phyloP scores from a whole-genome alignment of 2,888 invertebrate genomes.

The Zhengitettix transpicula region DNA sequence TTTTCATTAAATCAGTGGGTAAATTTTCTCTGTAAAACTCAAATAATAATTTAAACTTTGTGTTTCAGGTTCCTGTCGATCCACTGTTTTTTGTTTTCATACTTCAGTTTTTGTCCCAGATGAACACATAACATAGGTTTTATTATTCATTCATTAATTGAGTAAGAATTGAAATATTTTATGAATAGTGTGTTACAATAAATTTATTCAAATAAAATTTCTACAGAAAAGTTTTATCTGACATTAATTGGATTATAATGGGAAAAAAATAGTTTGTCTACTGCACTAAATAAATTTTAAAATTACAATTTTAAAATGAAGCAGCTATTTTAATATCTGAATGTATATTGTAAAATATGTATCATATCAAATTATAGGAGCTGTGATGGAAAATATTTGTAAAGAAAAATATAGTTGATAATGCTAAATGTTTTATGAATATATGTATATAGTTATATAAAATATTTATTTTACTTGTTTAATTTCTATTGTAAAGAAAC shows the following conservation, averaged over 20 bases:
- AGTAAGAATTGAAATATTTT: not conserved
- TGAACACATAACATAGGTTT: constrained; percentile 15
- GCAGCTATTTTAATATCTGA: too few species aligned
- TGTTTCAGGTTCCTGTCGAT: constrained; percentile 69
- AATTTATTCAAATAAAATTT: too few species aligned
- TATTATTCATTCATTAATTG: not conserved
- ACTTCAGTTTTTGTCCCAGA: constrained; percentile 63
- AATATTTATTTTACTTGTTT: too few species aligned
- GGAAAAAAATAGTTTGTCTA: too few species aligned
- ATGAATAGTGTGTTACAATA: too few species aligned
- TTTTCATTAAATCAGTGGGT: constrained; percentile 2
- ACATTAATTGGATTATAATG: too few species aligned
- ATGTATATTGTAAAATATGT: too few species aligned
- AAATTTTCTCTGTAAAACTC: not conserved
- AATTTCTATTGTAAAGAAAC: too few species aligned
- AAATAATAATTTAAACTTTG: constrained; percentile 16
- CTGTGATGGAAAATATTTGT: not conserved
- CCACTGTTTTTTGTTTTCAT: constrained; percentile 77
- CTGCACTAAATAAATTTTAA: too few species aligned
- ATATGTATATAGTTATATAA: not conserved
- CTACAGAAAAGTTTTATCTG: too few species aligned
- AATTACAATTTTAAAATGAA: too few species aligned
- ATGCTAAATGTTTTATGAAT: not conserved
- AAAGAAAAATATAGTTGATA: not conserved
- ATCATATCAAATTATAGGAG: not conserved